These are phyloP conservation scores for Leptopilina boulardi DNA, from an alignment of 1,140 invertebrate species.

Conservation along the genomic window DNA sequence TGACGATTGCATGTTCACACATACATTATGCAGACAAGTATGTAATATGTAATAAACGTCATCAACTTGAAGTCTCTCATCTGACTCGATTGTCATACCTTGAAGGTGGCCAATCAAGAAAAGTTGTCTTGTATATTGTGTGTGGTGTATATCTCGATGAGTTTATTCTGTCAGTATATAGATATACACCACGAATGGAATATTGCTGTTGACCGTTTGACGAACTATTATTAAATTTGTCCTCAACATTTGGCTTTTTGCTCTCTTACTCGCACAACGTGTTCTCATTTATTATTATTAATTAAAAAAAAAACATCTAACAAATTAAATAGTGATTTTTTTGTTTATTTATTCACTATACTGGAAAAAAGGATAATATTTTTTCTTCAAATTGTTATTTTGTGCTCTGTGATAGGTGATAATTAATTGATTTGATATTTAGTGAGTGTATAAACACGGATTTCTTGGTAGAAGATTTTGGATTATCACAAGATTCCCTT, in stretches of 20 bases:
- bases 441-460: constrained; percentile 20
- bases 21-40: constrained; percentile 19
- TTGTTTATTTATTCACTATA: not conserved
- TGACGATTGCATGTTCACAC: not conserved
- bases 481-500: constrained; percentile 4
- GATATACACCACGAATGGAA: not conserved
- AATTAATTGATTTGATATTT: not conserved
- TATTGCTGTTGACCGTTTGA: constrained; percentile 17
- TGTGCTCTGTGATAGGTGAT: not conserved
- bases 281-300: not conserved
- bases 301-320: no score
- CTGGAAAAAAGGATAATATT: not conserved
- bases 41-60: constrained; percentile 25
- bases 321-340: not conserved
- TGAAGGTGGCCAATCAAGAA: constrained; percentile 26
- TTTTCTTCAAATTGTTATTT: no score
- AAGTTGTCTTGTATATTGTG: not conserved
- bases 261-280: not conserved
- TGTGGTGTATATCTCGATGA: not conserved
- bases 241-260: constrained; percentile 26
- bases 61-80: constrained; percentile 18
- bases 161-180: not conserved
- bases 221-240: constrained; percentile 28
- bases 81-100: constrained; percentile 31
- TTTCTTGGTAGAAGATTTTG: constrained; percentile 10